Conservation (phyloP, 1,140 invertebrate species). For the Drosophila orena region DNA sequence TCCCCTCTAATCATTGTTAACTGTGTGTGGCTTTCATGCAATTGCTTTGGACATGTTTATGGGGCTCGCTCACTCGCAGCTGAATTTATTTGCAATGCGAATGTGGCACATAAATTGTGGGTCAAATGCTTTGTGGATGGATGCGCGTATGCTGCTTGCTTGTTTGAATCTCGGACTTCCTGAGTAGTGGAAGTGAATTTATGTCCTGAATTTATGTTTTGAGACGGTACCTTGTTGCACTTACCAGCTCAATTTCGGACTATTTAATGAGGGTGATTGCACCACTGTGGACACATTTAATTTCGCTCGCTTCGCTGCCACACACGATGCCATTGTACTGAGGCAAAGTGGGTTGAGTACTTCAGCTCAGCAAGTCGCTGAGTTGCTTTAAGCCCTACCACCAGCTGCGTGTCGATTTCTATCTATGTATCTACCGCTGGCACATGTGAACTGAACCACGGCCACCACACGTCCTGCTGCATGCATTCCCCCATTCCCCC, state of each 20-base stretch:
- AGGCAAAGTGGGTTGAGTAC: conserved; percentile 5
- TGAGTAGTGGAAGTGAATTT: background rate
- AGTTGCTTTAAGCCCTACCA: conserved; percentile 59
- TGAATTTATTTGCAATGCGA: background rate
- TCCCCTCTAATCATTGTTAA: conserved; percentile 12
- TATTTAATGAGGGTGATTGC: no score
- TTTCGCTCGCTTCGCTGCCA: conserved; percentile 15
- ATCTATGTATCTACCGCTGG: conserved; percentile 41
- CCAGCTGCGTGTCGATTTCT: conserved; percentile 55
- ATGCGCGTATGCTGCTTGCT: background rate
- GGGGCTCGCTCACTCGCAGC: background rate
- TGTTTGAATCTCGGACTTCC: background rate
- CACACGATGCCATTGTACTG: conserved; percentile 30
- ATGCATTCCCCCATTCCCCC: no score
- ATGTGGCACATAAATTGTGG: conserved; percentile 2
- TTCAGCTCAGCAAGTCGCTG: conserved; percentile 48
- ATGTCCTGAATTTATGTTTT: background rate
- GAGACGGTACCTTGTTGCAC: background rate
- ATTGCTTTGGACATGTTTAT: conserved; percentile 9
- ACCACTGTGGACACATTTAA: conserved; percentile 2
- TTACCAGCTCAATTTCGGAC: no score
- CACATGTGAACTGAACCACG: conserved; percentile 8
- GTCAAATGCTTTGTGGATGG: background rate
- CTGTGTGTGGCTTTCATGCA: background rate
- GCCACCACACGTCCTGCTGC: background rate